Evolutionary conservation across 2,113 vertebrate species (phyloP).

Genomic region (Nanger granti): DNA sequence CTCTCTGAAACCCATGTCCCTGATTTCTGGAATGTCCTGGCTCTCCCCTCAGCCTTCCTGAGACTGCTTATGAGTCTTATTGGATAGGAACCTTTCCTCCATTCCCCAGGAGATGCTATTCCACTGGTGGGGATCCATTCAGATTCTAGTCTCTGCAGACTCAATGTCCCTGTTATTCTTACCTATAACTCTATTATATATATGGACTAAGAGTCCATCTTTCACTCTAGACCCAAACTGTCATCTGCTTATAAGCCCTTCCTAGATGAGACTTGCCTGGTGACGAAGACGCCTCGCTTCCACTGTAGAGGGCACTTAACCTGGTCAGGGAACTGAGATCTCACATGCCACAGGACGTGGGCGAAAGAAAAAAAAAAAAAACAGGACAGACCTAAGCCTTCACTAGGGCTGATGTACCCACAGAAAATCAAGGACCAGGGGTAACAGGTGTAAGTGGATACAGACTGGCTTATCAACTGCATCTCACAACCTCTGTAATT

Average conservation of each 20-base stretch:
- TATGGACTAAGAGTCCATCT: not conserved
- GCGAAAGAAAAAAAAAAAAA: not conserved
- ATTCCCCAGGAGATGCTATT: not conserved
- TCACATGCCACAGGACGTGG: not conserved
- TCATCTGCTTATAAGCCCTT: not conserved
- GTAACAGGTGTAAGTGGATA: not conserved
- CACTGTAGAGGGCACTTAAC: not conserved
- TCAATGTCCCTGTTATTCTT: not conserved
- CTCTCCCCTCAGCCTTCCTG: not conserved
- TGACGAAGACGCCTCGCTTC: fast-evolving
- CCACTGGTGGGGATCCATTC: not conserved
- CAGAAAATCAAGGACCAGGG: not conserved
- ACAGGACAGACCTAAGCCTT: not conserved
- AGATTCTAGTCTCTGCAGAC: not conserved
- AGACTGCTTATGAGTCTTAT: not conserved
- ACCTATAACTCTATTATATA: not conserved
- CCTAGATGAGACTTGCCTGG: not conserved
- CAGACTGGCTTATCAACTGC: no score
- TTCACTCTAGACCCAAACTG: not conserved
- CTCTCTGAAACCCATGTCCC: not conserved
- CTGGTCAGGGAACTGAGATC: not conserved
- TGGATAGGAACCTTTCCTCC: not conserved
- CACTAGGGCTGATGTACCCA: not conserved
- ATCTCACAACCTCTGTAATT: no score
- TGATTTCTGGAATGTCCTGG: not conserved